Base-by-base conservation (phyloP, 2,888 invertebrate genomes). In the Lampropteryx suffumata region DNA sequence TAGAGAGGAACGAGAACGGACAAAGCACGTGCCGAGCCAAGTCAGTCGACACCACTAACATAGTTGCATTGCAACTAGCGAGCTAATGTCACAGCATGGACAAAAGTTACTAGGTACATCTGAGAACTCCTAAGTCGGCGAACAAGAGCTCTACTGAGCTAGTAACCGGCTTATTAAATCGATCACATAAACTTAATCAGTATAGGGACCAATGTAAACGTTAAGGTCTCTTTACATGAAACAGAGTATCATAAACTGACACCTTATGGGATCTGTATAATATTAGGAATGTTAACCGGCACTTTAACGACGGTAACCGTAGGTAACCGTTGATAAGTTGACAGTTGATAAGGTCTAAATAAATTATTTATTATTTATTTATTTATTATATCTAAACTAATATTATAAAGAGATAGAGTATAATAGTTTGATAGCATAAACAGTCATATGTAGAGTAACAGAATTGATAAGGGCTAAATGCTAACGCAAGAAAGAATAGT, bases 1-100 rank as follows among this genome's bases (percentile, higher is more conserved):
- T 71, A 71, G 69, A 68, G 55, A 52, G 50, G 33, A 67, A 49
- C 54, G 52, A 59, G 55, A 62, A 62, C 55, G 50, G 46, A 61
- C 61, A 59, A 61, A 67, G 57, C 45, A 40, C 50, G 43, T 46
- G 50, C 47, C 64, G 59, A 64, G 55, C 56, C 54, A 13, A 42
- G 42, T 44, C 40, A 10, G 28, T 42, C 40, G 45, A 53, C 52
- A 47, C 34, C 29, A 30, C 12, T 36, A 52, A 62, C 55, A 58
- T 51, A 57, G 59, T 62, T 61, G 59, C 50, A 41, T 29, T 27
- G 32, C 41, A 33, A 39, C 42, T 21, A 21, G 47, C 3, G 26
- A 48, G 27, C 21, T 21, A 8, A 46, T 42, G 9, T 2, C 40
- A 40, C 32, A 37, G 42, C 34, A 36, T 42, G 42, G 32, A 13